Evolutionary conservation across 2,888 invertebrate genomes (phyloP), one percentile per base, ranked within the genome.

Genomic region (Esperia sulphurella): DNA sequence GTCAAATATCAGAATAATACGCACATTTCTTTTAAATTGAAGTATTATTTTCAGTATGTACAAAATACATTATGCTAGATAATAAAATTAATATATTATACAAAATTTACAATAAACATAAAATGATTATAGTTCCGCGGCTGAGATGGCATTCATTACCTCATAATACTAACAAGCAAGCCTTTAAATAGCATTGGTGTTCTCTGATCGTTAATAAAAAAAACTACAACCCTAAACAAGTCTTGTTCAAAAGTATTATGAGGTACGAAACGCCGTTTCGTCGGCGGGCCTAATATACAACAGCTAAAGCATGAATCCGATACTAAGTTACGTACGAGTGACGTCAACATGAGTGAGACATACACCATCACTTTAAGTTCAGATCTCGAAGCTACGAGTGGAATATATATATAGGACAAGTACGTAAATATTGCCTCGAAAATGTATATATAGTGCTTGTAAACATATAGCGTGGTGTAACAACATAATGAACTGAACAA

Each of bases 1-100:
- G 70, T 71, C 63, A 66, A 71, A 65, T 68, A 72, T 74, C 69
- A 74, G 65, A 75, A 76, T 78, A 79, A 83, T 82, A 84, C 38
- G 21, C 12, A 41, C 31, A 31, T 77, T 75, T 78, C 73, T 77
- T 77, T 76, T 75, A 68, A 60, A 57, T 61, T 63, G 60, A 62
- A 59, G 55, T 61, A 68, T 77, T 80, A 79, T 71, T 79, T 75
- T 78, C 75, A 74, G 68, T 78, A 85, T 86, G 67, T 86, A 87
- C 86, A 86, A 55, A 55, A 62, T 55, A 13, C 14, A 60, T 61
- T 68, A 68, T 53, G 50, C 72, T 78, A 71, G 54, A 12, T 43
- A 61, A 74, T 75, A 73, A 71, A 65, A 71, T 68, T 71, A 72
- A 61, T 21, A 68, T 77, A 79, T 79, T 71, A 77, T 85, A 86